A percentile compares a stretch with the other conserved stretches of the same genome.
Conservation (phyloP, 2,113 vertebrate genomes). For the Eulacestoma nigropectus region DNA sequence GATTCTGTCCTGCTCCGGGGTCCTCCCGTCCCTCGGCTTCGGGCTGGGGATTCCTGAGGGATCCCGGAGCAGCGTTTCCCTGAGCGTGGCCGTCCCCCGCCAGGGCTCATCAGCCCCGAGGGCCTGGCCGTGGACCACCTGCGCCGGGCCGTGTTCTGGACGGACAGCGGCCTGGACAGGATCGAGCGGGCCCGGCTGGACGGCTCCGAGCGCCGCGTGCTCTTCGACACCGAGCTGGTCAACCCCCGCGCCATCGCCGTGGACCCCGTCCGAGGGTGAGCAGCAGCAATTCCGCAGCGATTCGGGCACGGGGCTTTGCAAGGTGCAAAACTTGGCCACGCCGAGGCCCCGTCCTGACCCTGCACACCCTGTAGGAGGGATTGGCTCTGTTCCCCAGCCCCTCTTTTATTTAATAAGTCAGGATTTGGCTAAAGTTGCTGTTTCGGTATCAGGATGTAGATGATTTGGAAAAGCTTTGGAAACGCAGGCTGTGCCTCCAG, state of each 20-base stretch:
- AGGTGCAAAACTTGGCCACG: rapidly evolving
- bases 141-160: constrained; percentile 89
- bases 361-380: background rate
- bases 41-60: rapidly evolving
- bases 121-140: constrained; percentile 86
- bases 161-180: constrained; percentile 87
- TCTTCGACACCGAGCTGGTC: constrained; percentile 86
- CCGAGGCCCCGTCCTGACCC: background rate
- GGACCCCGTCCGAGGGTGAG: constrained; percentile 87
- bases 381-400: background rate
- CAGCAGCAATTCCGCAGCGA: rapidly evolving
- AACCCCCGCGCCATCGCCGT: constrained; percentile 93
- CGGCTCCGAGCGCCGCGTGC: constrained; percentile 77
- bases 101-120: constrained; percentile 91
- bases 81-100: background rate
- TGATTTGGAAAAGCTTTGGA: background rate
- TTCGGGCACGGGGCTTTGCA: rapidly evolving
- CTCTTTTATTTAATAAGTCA: background rate
- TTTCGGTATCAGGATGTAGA: background rate
- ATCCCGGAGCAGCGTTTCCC: rapidly evolving
- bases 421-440: background rate
- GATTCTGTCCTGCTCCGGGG: too few species aligned
- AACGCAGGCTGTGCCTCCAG: background rate
- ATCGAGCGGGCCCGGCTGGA: constrained; percentile 88
- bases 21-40: rapidly evolving